Percentiles rank a stretch among this genome's conserved stretches.
phyloP scores from a whole-genome alignment of 2,113 vertebrate species.

The Malurus elegans region DNA sequence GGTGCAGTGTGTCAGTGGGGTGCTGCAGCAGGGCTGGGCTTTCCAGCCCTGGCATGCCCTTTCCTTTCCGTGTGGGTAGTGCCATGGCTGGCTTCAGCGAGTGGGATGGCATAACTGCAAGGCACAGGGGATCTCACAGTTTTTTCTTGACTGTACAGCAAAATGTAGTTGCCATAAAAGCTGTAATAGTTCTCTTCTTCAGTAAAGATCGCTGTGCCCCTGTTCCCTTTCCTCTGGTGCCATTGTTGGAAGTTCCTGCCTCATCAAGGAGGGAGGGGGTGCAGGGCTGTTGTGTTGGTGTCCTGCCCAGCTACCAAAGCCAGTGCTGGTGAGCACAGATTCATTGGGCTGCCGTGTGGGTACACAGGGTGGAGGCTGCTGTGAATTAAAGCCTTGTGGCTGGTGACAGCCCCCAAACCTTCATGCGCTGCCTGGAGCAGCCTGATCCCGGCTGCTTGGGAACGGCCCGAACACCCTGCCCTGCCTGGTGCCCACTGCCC shows the following conservation, averaged over 20 bases:
- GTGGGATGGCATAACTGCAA: rapidly evolving
- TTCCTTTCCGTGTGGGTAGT: background rate
- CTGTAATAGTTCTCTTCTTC: background rate
- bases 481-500: background rate
- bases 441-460: rapidly evolving
- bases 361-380: background rate
- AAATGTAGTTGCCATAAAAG: background rate
- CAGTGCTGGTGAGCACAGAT: rapidly evolving
- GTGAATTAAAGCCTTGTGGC: background rate
- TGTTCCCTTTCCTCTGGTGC: background rate
- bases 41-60: background rate
- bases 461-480: rapidly evolving
- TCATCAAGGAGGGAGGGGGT: rapidly evolving
- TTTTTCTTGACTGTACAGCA: background rate
- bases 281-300: background rate
- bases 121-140: background rate
- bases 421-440: rapidly evolving
- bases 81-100: background rate
- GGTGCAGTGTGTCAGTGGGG: rapidly evolving
- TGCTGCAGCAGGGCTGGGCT: background rate
- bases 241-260: background rate
- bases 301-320: background rate
- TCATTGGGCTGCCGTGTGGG: background rate
- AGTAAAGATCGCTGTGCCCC: rapidly evolving
- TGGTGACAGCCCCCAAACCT: background rate